phyloP scores from a whole-genome alignment of 2,113 vertebrate species.

The Lutjanus erythropterus region DNA sequence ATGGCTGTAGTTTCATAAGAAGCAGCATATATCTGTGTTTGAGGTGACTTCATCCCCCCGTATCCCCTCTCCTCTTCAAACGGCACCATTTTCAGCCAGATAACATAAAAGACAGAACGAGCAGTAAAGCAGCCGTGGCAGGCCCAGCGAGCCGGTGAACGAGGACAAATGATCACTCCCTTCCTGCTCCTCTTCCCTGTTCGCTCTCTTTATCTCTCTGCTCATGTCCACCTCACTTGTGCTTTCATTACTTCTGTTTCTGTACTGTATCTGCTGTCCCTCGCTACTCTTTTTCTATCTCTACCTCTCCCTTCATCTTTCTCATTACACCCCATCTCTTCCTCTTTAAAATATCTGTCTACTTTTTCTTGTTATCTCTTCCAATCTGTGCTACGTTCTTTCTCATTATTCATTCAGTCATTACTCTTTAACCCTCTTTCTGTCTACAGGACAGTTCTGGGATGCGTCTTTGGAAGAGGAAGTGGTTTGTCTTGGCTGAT shows the following conservation, averaged over 20 bases:
- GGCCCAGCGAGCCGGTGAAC: conserved; percentile 33
- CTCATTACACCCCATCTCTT: background rate
- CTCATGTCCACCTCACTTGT: conserved; percentile 8
- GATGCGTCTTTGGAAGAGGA: conserved; percentile 96
- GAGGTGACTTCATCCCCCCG: conserved; percentile 7
- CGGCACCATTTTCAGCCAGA: conserved; percentile 27
- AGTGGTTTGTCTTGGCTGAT: conserved; percentile 97
- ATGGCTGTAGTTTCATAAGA: background rate
- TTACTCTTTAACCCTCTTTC: background rate
- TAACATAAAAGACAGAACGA: conserved; percentile 45
- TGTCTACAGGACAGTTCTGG: conserved; percentile 94
- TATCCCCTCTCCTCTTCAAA: conserved; percentile 20
- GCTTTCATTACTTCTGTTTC: conserved; percentile 19
- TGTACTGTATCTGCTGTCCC: background rate
- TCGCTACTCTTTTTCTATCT: background rate
- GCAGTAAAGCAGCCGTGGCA: conserved; percentile 31
- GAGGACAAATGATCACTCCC: conserved; percentile 46
- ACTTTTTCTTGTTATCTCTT: conserved; percentile 4
- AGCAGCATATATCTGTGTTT: background rate
- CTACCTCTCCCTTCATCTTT: background rate
- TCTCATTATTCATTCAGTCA: conserved; percentile 25
- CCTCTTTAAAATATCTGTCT: conserved; percentile 1
- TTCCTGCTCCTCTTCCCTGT: conserved; percentile 1
- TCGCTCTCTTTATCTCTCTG: conserved; percentile 6
- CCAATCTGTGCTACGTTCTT: background rate